These are phyloP conservation scores for Thymallus thymallus DNA, from an alignment of 2,113 vertebrate species.

Conservation along the genomic window DNA sequence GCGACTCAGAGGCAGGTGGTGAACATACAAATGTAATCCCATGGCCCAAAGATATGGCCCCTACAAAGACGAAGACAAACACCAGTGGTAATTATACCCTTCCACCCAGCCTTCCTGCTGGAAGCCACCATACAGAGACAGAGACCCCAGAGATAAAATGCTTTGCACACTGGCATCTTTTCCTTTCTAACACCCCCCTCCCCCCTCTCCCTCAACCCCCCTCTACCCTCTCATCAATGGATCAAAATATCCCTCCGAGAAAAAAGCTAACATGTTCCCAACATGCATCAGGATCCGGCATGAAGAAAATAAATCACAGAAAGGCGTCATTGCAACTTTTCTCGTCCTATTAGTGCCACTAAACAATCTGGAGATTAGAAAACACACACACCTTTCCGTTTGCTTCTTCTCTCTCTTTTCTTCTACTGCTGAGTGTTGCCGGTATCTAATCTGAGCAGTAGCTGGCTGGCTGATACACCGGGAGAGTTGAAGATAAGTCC, in stretches of 20 bases:
- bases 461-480: slow-evolving; percentile 10
- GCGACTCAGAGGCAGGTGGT: no score
- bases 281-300: background rate
- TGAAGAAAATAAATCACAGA: background rate
- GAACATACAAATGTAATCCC: slow-evolving; percentile 30
- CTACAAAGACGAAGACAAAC: slow-evolving; percentile 45
- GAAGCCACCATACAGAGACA: slow-evolving; percentile 6
- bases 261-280: background rate
- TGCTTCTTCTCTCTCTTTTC: background rate
- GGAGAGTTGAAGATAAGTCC: slow-evolving; percentile 30
- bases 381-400: background rate
- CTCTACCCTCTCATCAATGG: no score
- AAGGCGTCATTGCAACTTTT: slow-evolving; percentile 52
- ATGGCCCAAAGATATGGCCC: slow-evolving; percentile 21
- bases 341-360: slow-evolving; percentile 22
- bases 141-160: slow-evolving; percentile 37
- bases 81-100: slow-evolving; percentile 52
- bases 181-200: no score
- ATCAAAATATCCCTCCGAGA: no score
- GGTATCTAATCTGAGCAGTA: slow-evolving; percentile 28
- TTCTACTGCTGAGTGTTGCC: slow-evolving; percentile 2
- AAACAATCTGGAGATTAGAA: background rate
- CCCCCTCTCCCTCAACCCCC: no score
- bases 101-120: slow-evolving; percentile 5
- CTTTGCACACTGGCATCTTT: slow-evolving; percentile 52